Conservation (phyloP, 2,113 vertebrate genomes). For the Calidris pugnax region DNA sequence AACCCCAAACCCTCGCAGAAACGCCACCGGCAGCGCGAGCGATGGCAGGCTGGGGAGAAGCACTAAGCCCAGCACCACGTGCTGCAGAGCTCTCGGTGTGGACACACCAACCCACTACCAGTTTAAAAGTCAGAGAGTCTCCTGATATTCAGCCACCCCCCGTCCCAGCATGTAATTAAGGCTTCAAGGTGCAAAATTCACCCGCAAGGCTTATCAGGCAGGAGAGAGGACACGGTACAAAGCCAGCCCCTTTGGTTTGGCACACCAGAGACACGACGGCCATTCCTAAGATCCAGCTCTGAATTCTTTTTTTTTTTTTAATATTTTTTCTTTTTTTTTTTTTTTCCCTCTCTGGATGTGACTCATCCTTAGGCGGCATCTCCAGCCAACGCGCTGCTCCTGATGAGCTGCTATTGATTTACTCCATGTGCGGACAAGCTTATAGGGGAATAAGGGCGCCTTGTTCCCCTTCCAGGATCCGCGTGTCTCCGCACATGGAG, state of each 20-base stretch:
- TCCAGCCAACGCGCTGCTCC: not conserved
- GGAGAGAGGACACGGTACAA: not conserved
- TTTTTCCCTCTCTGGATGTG: not conserved
- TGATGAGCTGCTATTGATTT: slow-evolving; percentile 43
- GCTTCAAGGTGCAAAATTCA: not conserved
- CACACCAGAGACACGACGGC: not conserved
- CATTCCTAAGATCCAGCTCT: not conserved
- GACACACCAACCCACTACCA: not conserved
- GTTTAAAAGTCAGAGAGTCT: not conserved
- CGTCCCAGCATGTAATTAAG: not conserved
- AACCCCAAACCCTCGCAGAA: not conserved
- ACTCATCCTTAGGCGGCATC: not conserved
- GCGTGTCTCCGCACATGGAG: not conserved
- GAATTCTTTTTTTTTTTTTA: not conserved
- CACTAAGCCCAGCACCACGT: not conserved
- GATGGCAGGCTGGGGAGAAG: not conserved
- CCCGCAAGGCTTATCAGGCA: not conserved
- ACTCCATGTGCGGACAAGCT: not conserved
- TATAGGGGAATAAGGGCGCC: slow-evolving; percentile 21
- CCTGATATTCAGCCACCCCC: not conserved
- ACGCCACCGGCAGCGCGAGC: accelerated
- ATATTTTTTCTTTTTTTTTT: not conserved
- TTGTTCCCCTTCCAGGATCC: not conserved
- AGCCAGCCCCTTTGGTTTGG: not conserved
- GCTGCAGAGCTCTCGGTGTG: not conserved